Evolutionary conservation across 2,888 invertebrate genomes (phyloP).

Genomic region (Diloba caeruleocephala): DNA sequence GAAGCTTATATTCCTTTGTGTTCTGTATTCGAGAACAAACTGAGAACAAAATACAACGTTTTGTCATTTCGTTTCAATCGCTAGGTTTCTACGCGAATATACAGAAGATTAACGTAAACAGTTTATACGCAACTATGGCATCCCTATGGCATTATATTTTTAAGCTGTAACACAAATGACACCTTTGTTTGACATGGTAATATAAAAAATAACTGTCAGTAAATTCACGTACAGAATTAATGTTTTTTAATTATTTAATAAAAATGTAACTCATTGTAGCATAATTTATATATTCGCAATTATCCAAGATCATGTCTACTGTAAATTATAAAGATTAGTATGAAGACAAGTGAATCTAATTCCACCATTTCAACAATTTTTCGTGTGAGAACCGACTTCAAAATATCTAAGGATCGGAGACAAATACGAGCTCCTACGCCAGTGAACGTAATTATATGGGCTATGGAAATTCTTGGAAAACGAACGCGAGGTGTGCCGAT

Average conservation of each 20-base stretch:
- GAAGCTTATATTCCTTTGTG: background rate
- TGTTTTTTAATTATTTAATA: background rate
- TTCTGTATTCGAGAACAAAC: background rate
- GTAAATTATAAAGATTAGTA: constrained; percentile 38
- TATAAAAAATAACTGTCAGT: constrained; percentile 1
- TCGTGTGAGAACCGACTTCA: constrained; percentile 58
- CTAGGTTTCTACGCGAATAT: too few species aligned
- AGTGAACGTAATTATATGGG: constrained; percentile 70
- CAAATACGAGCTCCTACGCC: constrained; percentile 59
- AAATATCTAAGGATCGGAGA: constrained; percentile 54
- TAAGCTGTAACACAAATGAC: constrained; percentile 6
- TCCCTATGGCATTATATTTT: background rate
- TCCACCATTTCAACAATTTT: constrained; percentile 58
- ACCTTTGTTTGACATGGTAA: constrained; percentile 6
- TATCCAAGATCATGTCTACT: constrained; percentile 23
- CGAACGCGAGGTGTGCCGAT: constrained; percentile 61
- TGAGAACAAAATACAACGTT: too few species aligned
- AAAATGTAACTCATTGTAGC: constrained; percentile 10
- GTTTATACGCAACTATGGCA: too few species aligned
- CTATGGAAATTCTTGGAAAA: constrained; percentile 67
- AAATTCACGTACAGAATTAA: background rate
- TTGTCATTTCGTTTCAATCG: too few species aligned
- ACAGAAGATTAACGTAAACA: too few species aligned
- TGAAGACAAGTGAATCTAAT: constrained; percentile 53
- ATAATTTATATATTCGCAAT: background rate